Conservation (phyloP, 2,888 invertebrate genomes). For the Machimus atricapillus region DNA sequence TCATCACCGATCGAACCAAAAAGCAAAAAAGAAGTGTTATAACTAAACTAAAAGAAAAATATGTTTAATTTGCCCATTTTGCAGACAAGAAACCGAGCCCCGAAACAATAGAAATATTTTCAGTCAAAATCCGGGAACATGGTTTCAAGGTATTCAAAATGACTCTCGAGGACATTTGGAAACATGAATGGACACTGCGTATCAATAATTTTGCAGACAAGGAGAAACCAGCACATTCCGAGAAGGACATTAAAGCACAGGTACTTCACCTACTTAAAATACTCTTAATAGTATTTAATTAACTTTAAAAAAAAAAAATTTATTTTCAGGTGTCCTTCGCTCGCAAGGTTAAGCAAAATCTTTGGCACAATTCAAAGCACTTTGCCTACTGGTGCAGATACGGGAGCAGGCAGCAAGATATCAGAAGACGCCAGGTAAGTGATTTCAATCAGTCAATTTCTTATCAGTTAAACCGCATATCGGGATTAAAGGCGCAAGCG, state of each 20-base stretch:
- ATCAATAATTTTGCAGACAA: conserved; percentile 79
- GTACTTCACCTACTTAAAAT: conserved; percentile 56
- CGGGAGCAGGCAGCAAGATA: conserved; percentile 72
- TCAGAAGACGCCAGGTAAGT: conserved; percentile 74
- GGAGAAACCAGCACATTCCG: conserved; percentile 71
- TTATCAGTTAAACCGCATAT: conserved; percentile 25
- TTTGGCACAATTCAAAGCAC: conserved; percentile 67
- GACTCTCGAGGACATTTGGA: conserved; percentile 73
- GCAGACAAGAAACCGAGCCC: conserved; percentile 78
- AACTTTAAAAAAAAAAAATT: background rate
- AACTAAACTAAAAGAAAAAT: background rate
- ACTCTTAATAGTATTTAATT: background rate
- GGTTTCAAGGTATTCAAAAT: conserved; percentile 70
- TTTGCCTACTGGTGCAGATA: conserved; percentile 76
- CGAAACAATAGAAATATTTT: conserved; percentile 74
- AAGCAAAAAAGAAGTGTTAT: background rate
- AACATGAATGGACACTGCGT: conserved; percentile 71
- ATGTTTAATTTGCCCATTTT: conserved; percentile 51
- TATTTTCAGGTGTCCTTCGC: conserved; percentile 58
- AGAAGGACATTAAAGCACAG: conserved; percentile 74
- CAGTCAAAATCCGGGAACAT: conserved; percentile 64
- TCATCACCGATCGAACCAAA: conserved; percentile 3
- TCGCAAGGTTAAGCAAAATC: conserved; percentile 60
- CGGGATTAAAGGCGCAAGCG: background rate
- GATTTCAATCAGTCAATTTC: conserved; percentile 35